A percentile compares a stretch with the other conserved stretches of the same genome.
These are phyloP conservation scores for Dasyprocta punctata DNA, from an alignment of 2,113 vertebrate species.

Conservation along the genomic window DNA sequence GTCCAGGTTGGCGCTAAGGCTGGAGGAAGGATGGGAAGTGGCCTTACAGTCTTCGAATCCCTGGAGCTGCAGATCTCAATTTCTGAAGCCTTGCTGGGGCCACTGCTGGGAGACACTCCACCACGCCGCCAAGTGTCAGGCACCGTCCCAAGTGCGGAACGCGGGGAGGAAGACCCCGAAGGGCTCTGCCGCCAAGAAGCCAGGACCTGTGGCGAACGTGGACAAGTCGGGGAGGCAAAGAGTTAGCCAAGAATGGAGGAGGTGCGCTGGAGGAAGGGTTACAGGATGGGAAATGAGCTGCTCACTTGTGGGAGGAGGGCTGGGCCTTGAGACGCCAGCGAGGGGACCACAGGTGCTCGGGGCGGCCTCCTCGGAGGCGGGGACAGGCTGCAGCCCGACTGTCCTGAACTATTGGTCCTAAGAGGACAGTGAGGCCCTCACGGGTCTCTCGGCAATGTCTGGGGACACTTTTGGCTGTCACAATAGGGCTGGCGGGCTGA, in stretches of 20 bases:
- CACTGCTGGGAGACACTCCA: too few species aligned
- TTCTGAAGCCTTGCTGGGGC: neutral
- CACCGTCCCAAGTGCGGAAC: neutral
- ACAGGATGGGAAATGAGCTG: too few species aligned
- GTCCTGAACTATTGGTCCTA: neutral
- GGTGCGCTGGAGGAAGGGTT: too few species aligned
- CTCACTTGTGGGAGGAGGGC: neutral
- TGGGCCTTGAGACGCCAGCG: neutral
- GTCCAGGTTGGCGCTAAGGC: neutral
- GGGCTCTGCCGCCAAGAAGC: neutral
- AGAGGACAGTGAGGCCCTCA: rapidly evolving
- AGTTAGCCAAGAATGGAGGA: rapidly evolving
- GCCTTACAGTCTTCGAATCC: neutral
- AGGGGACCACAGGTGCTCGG: rapidly evolving
- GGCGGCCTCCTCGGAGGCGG: neutral
- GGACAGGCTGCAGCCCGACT: neutral
- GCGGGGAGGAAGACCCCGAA: rapidly evolving
- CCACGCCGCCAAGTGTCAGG: neutral
- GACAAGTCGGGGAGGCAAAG: too few species aligned
- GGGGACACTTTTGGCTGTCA: neutral
- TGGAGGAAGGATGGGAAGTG: neutral
- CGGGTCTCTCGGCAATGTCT: neutral
- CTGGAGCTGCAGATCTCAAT: neutral
- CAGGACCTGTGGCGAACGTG: too few species aligned
- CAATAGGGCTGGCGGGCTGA: rapidly evolving